phyloP scores from a whole-genome alignment of 2,888 invertebrate species.

The Frankliniella intonsa region DNA sequence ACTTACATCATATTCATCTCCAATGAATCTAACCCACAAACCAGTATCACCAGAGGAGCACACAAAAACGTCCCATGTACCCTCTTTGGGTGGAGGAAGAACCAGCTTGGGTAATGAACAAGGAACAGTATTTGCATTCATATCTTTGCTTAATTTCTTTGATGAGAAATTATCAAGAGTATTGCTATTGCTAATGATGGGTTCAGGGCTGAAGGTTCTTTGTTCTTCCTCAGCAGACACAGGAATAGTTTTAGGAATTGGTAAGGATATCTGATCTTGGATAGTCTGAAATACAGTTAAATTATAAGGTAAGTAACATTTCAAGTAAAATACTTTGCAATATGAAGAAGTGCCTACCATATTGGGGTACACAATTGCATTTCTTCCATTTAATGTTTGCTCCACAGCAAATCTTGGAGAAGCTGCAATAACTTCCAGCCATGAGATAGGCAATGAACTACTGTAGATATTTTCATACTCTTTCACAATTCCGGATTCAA shows the following conservation, averaged over 20 bases:
- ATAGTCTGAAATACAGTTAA: background rate
- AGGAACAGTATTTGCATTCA: background rate
- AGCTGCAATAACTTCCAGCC: background rate
- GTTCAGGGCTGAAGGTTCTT: no score
- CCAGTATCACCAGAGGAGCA: background rate
- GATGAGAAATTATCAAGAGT: background rate
- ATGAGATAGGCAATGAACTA: background rate
- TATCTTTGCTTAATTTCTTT: background rate
- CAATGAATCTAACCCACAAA: background rate
- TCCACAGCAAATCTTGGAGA: background rate
- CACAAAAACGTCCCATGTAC: background rate
- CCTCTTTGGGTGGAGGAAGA: background rate
- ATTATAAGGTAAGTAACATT: background rate
- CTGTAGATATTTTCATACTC: background rate
- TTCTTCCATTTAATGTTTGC: background rate
- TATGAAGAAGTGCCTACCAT: background rate
- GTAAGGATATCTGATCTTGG: background rate
- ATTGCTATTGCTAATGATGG: background rate
- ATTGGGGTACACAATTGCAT: background rate
- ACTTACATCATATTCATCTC: background rate
- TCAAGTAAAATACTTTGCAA: background rate
- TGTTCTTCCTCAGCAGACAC: no score
- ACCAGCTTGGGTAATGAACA: no score
- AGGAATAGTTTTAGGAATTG: no score
- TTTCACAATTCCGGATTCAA: background rate